Evolutionary conservation across 2,797 vertebrate species (phyloP).

Genomic region (Halcyon smyrnensis): DNA sequence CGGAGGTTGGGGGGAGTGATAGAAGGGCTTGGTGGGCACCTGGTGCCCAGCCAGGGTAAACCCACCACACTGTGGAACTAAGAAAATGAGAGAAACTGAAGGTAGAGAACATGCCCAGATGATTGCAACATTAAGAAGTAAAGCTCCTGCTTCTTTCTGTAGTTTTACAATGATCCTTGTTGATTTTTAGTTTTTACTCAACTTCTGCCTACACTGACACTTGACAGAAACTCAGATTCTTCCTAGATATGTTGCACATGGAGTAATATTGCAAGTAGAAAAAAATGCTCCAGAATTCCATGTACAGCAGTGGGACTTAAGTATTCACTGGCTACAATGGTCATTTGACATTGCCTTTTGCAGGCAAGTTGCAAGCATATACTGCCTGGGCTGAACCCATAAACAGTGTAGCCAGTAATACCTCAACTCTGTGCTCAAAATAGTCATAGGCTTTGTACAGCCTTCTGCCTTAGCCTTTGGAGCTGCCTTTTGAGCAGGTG

Average conservation of each 20-base stretch:
- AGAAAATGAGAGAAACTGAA: background rate
- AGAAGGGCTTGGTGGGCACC: no score
- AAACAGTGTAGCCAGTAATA: background rate
- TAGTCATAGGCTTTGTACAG: accelerated
- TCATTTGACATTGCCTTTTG: background rate
- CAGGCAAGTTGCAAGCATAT: background rate
- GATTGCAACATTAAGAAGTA: background rate
- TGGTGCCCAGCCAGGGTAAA: no score
- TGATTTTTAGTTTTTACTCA: background rate
- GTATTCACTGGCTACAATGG: background rate
- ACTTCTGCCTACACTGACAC: background rate
- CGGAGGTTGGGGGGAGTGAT: no score
- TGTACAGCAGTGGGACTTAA: background rate
- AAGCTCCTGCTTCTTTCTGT: background rate
- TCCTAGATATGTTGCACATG: background rate
- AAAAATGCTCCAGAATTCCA: background rate
- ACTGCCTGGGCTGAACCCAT: background rate
- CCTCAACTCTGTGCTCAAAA: background rate
- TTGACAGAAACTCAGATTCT: background rate
- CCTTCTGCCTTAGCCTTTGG: background rate
- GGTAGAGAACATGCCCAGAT: background rate
- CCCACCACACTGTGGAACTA: no score
- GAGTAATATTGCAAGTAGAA: background rate
- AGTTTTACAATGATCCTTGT: background rate
- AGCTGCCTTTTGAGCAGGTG: background rate